Conservation (phyloP, 1,140 invertebrate species). For the Hylyphantes graminicola region DNA sequence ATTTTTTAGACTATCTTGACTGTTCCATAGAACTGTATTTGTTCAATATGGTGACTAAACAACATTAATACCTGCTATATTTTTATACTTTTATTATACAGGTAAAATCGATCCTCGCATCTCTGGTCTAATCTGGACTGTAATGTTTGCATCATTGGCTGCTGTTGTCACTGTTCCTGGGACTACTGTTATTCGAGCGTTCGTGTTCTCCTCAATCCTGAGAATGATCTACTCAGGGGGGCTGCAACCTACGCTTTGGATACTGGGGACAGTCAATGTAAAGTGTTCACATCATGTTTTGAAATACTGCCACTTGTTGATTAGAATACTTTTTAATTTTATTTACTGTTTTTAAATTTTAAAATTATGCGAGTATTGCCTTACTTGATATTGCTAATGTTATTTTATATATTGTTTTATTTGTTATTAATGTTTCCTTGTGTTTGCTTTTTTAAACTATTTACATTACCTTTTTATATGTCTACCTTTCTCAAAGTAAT, state of each 20-base stretch:
- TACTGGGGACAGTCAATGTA: conserved; percentile 87
- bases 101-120: conserved; percentile 77
- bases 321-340: too few relatives aligned
- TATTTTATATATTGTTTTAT: too few relatives aligned
- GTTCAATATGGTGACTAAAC: not conserved
- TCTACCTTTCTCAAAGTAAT: too few relatives aligned
- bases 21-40: not conserved
- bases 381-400: too few relatives aligned
- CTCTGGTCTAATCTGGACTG: conserved; percentile 87
- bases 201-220: conserved; percentile 84
- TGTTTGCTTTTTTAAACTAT: too few relatives aligned
- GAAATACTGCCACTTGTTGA: too few relatives aligned
- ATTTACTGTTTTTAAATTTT: too few relatives aligned
- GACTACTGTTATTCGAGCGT: conserved; percentile 80
- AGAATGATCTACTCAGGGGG: conserved; percentile 90
- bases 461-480: too few relatives aligned
- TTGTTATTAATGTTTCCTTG: too few relatives aligned
- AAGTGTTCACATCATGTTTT: conserved; percentile 61
- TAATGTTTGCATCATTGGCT: conserved; percentile 80
- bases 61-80: not conserved
- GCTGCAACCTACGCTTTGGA: conserved; percentile 87
- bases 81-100: conserved; percentile 16
- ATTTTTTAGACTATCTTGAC: not conserved
- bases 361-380: too few relatives aligned
- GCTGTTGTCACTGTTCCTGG: conserved; percentile 84